Base-by-base conservation (phyloP, 1,140 invertebrate species). In the Calephelis virginiensis region DNA sequence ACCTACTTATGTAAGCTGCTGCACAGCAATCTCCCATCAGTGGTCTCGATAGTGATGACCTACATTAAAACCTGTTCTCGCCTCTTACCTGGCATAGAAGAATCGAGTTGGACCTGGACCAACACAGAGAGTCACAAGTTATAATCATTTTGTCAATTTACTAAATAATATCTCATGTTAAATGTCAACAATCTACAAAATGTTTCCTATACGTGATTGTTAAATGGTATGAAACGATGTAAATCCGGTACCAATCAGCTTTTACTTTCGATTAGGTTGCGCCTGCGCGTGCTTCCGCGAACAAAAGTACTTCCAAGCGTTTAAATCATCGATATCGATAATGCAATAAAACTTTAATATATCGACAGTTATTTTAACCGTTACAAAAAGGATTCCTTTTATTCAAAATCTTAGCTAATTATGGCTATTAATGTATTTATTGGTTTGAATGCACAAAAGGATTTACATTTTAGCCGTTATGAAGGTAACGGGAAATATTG, bases 231-330 rank as follows among this genome's bases (percentile, higher is more conserved):
- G 66, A 75, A 73, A 70, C 73, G 71, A 75, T 68, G 76, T 75
- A 76, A 76, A 80, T 76, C 72, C 83, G 74, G 69, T 69, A 78
- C 72, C 73, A 76, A 79, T 81, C 78, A 67, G 80, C 84, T 86
- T 89, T 89, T 89, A 86, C 86, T 89, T 85, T 85, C 84, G 66
- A 69, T 75, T 73, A 71, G 64, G 70, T 71, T 70, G 69, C 72
- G 68, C 69, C 60, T 63, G 68, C 70, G 37, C 37, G n/a, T 37
- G 74, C 82, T 86, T 85, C 83, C 86, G 86, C 76, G 69, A 86
- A 81, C 64, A 82, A 86, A 85, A 86, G 82, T 85, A 76, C 76
- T 83, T 77, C 73, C 72, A 66, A 69, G 45, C 63, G 64, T 56
- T 61, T 13, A 66, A 68, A 73, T 70, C 67, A 69, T 73, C 76